Base-by-base conservation (phyloP, 2,888 invertebrate species). In the Drosophila mercatorum region DNA sequence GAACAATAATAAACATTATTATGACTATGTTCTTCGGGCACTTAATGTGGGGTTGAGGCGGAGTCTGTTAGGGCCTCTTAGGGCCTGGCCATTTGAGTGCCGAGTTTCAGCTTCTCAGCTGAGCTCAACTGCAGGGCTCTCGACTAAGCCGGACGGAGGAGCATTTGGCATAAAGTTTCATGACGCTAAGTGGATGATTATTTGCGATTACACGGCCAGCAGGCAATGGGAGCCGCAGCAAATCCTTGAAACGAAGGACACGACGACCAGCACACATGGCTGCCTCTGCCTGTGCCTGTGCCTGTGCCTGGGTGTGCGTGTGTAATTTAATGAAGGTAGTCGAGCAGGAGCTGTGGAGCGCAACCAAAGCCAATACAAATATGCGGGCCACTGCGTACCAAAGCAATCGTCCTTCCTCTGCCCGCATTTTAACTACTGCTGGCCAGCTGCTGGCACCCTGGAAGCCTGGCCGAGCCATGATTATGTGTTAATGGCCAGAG, bases 181-280 rank as follows among this genome's bases (percentile, higher is more conserved):
- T 76, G 83, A 86, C 78, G 74, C 78, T 86, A 88, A 86, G 89
- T 86, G 89, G 88, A 84, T 89, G 88, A 86, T 85, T 85, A 85
- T 89, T 89, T 89, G 89, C 88, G 89, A 89, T 86, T 89, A 89
- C 88, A 87, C 70, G 75, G 72, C 59, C 53, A 61, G 17, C 61
- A 28, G 68, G 55, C 64, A 53, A 57, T 51, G 46, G 66, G 52
- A 74, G 70, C 70, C 67, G 40, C 60, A 43, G 68, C 65, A 79
- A 79, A 83, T 86, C 86, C 81, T 86, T 83, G 83, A 77, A 71
- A 46, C 72, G 74, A 86, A 83, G 81, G 86, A 81, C 86, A 72
- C 67, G 78, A 72, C 63, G 79, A 76, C 64, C 80, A 76, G 58
- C 78, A 68, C 53, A 66, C 71, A 79, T 76, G 73, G 52, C 68